phyloP scores from a whole-genome alignment of 2,797 vertebrate genomes.

The Pampus argenteus region DNA sequence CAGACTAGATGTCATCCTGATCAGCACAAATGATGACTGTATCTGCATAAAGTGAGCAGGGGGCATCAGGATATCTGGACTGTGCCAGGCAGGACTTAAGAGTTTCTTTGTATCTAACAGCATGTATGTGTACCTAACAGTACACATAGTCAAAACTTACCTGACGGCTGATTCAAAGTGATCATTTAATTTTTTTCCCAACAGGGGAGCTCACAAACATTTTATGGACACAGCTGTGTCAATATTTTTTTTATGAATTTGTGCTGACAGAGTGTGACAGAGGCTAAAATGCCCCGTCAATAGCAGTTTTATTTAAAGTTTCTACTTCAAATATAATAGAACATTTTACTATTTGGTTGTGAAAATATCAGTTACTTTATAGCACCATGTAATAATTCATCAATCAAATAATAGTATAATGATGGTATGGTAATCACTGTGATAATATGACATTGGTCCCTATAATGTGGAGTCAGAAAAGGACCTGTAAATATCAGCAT shows the following conservation, averaged over 20 bases:
- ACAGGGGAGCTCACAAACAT: conserved; percentile 7
- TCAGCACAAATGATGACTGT: conserved; percentile 67
- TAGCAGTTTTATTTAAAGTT: conserved; percentile 24
- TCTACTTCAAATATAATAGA: conserved; percentile 15
- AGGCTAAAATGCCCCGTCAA: conserved; percentile 34
- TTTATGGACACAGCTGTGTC: conserved; percentile 64
- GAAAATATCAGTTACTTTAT: conserved; percentile 9
- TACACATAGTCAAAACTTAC: conserved; percentile 23
- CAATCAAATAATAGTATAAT: too few species aligned
- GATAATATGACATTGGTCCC: background rate
- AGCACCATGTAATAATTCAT: conserved; percentile 1
- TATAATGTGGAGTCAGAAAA: conserved; percentile 14
- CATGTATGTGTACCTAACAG: too few species aligned
- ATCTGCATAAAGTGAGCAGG: conserved; percentile 40
- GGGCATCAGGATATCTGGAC: conserved; percentile 24
- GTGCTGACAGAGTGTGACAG: conserved; percentile 32
- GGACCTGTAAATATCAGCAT: conserved; percentile 11
- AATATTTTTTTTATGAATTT: conserved; percentile 67
- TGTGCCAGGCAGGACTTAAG: conserved; percentile 24
- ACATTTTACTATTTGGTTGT: conserved; percentile 8
- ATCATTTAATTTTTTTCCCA: conserved; percentile 5
- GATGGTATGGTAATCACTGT: conserved; percentile 11
- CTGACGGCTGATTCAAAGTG: background rate
- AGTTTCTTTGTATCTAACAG: conserved; percentile 26
- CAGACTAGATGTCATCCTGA: conserved; percentile 71